These are phyloP conservation scores for Muraenolepis orangiensis DNA, from an alignment of 2,797 vertebrate genomes.

Conservation along the genomic window DNA sequence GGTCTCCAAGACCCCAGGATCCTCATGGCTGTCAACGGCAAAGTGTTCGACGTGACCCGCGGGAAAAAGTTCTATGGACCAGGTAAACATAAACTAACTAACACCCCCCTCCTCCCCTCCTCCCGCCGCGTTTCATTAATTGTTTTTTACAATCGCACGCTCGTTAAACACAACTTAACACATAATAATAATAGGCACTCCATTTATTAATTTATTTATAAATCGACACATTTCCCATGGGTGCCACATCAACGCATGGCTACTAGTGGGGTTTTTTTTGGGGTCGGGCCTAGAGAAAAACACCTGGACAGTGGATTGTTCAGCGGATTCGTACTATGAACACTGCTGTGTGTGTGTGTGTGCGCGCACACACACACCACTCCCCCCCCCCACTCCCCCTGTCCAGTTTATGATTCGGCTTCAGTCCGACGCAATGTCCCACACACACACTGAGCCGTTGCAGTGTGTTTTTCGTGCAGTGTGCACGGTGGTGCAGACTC, in stretches of 20 bases:
- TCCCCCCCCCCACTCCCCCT: background rate
- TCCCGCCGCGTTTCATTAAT: background rate
- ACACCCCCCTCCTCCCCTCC: no score
- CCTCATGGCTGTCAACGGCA: slow-evolving; percentile 91
- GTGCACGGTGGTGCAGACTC: no score
- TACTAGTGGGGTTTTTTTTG: background rate
- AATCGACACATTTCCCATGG: background rate
- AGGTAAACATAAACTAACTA: slow-evolving; percentile 72
- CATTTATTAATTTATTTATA: background rate
- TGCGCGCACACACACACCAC: no score
- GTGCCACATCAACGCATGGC: background rate
- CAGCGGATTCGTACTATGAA: background rate
- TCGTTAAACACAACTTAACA: background rate
- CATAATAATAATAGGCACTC: background rate
- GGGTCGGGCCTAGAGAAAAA: background rate
- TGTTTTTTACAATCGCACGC: background rate
- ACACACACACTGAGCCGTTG: background rate
- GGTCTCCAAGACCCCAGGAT: slow-evolving; percentile 81
- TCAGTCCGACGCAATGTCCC: background rate
- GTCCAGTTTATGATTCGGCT: background rate
- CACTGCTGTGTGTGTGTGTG: no score
- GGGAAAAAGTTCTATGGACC: slow-evolving; percentile 94
- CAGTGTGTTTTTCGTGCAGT: background rate
- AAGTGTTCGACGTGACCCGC: slow-evolving; percentile 93
- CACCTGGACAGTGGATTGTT: background rate